Evolutionary conservation across 2,797 vertebrate species (phyloP).

Genomic region (Toxotes lorentzi): DNA sequence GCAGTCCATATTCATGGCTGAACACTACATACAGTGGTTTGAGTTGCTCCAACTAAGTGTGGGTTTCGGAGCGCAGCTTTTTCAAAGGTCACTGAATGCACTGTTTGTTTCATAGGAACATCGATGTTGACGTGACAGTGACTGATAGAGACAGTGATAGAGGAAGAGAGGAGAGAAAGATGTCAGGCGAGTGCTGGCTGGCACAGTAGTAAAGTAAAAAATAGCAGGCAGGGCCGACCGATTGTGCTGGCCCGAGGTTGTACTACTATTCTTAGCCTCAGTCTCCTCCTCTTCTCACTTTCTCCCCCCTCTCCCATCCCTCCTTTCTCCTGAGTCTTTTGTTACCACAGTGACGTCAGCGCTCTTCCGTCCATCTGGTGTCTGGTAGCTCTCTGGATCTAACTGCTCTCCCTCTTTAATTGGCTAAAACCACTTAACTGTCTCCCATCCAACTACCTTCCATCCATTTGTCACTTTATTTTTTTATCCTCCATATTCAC

Average conservation of each 20-base stretch:
- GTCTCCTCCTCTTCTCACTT: constrained; percentile 67
- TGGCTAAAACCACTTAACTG: constrained; percentile 54
- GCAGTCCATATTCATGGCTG: constrained; percentile 7
- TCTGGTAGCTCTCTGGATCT: constrained; percentile 62
- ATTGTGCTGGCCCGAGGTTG: constrained; percentile 71
- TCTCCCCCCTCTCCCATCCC: constrained; percentile 47
- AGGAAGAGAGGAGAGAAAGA: constrained; percentile 43
- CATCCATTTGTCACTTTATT: constrained; percentile 46
- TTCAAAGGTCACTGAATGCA: constrained; percentile 1
- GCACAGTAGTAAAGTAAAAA: constrained; percentile 75
- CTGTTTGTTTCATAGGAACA: neutral
- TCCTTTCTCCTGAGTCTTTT: constrained; percentile 53
- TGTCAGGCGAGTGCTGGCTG: constrained; percentile 56
- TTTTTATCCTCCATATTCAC: constrained; percentile 44
- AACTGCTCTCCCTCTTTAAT: constrained; percentile 51
- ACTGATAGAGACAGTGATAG: constrained; percentile 13
- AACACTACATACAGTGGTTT: constrained; percentile 5
- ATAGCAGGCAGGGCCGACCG: constrained; percentile 65
- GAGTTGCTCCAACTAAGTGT: neutral
- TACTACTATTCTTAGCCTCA: constrained; percentile 75
- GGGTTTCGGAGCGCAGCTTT: neutral
- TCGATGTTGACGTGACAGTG: neutral
- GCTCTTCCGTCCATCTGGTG: constrained; percentile 63
- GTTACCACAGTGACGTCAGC: constrained; percentile 64
- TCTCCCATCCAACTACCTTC: constrained; percentile 36